These are phyloP conservation scores for Drosophila tropicalis DNA, from an alignment of 1,140 invertebrate genomes.

Conservation along the genomic window DNA sequence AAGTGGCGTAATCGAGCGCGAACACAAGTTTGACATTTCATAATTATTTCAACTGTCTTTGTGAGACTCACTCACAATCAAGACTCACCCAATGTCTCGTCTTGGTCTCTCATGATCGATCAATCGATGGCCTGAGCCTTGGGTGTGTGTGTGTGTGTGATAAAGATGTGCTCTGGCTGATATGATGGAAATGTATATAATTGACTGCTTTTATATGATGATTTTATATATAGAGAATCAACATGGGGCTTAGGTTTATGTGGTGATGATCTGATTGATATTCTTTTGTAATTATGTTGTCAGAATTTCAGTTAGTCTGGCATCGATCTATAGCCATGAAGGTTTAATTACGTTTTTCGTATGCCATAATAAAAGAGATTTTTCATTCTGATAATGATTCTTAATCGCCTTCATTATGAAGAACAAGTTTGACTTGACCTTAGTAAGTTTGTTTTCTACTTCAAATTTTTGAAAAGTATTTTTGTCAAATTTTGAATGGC, in stretches of 20 bases:
- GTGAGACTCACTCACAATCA: slow-evolving; percentile 12
- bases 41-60: slow-evolving; percentile 76
- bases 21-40: slow-evolving; percentile 82
- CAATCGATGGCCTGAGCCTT: slow-evolving; percentile 48
- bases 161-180: slow-evolving; percentile 49
- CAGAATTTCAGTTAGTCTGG: slow-evolving; percentile 30
- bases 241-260: slow-evolving; percentile 49
- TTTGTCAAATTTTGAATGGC: too few species aligned
- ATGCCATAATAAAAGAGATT: too few species aligned
- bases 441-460: too few species aligned
- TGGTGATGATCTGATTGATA: slow-evolving; percentile 34
- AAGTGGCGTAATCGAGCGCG: slow-evolving; percentile 81
- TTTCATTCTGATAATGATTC: too few species aligned
- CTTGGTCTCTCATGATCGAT: slow-evolving; percentile 62
- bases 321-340: background rate
- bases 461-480: too few species aligned
- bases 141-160: slow-evolving; percentile 31
- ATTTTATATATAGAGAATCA: slow-evolving; percentile 60
- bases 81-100: slow-evolving; percentile 42
- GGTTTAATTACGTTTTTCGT: slow-evolving; percentile 8
- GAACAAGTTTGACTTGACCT: too few species aligned
- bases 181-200: slow-evolving; percentile 49
- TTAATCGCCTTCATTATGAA: too few species aligned
- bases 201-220: slow-evolving; percentile 74
- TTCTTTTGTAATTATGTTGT: slow-evolving; percentile 64